Percentiles rank a stretch among this genome's conserved stretches.
These are phyloP conservation scores for Paralvinella palmiformis DNA, from an alignment of 1,140 invertebrate species.

Conservation along the genomic window DNA sequence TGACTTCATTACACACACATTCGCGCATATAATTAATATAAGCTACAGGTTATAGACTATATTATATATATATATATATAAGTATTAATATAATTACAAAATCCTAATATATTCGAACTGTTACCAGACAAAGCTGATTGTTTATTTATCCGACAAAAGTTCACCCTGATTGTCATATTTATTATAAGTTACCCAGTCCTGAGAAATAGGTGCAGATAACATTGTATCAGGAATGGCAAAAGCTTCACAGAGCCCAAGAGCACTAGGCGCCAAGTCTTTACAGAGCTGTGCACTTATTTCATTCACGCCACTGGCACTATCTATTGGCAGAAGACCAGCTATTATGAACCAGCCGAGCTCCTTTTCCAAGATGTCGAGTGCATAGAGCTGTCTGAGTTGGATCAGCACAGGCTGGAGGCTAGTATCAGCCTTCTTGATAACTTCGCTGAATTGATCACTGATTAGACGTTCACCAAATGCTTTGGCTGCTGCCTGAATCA, in stretches of 20 bases:
- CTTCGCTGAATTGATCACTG: constrained; percentile 30
- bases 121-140: no score
- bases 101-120: no score
- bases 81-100: no score
- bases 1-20: no score
- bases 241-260: constrained; percentile 34
- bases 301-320: neutral
- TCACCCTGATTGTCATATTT: constrained; percentile 11
- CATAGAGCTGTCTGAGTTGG: constrained; percentile 32
- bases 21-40: no score
- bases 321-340: constrained; percentile 24
- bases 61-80: no score
- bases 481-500: constrained; percentile 35
- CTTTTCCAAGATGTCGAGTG: constrained; percentile 26
- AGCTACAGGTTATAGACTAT: no score
- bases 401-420: constrained; percentile 26
- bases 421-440: constrained; percentile 20
- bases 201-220: constrained; percentile 41
- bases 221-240: constrained; percentile 38
- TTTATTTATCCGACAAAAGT: no score
- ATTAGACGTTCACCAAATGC: constrained; percentile 37
- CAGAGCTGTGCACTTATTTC: constrained; percentile 25
- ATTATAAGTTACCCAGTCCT: constrained; percentile 42
- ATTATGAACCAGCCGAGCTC: constrained; percentile 29
- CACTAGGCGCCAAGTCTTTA: constrained; percentile 26